phyloP scores from a whole-genome alignment of 2,888 invertebrate species.

The Emmelina monodactyla region DNA sequence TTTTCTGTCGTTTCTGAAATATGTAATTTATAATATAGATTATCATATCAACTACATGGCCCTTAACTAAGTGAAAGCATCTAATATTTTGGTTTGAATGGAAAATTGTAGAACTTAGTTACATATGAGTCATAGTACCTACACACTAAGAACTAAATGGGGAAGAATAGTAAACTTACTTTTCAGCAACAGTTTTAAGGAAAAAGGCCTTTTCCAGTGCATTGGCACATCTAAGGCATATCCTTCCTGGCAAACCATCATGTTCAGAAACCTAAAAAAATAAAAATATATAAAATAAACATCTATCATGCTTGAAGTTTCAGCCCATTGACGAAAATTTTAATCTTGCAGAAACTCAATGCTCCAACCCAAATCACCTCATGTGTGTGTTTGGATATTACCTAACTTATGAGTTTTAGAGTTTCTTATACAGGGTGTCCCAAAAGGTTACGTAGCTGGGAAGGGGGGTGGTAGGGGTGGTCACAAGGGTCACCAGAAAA shows the following conservation, averaged over 20 bases:
- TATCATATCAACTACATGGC: no score
- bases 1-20: constrained; percentile 27
- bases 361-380: no score
- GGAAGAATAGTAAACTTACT: constrained; percentile 23
- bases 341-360: no score
- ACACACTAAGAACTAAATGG: constrained; percentile 2
- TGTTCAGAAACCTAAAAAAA: constrained; percentile 38
- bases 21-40: background rate
- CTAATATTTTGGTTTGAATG: background rate
- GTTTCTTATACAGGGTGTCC: no score
- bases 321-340: no score
- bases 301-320: no score
- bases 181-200: constrained; percentile 56
- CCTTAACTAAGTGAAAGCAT: background rate
- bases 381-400: no score
- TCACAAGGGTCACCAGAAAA: no score
- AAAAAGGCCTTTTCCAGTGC: constrained; percentile 54
- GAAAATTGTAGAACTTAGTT: background rate
- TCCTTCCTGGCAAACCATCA: constrained; percentile 58
- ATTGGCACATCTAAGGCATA: constrained; percentile 50
- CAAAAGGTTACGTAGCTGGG: no score
- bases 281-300: no score
- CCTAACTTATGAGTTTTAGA: no score
- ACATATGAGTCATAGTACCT: background rate
- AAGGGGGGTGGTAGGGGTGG: no score